phyloP scores from a whole-genome alignment of 2,797 vertebrate genomes.

The Girardinus metallicus region DNA sequence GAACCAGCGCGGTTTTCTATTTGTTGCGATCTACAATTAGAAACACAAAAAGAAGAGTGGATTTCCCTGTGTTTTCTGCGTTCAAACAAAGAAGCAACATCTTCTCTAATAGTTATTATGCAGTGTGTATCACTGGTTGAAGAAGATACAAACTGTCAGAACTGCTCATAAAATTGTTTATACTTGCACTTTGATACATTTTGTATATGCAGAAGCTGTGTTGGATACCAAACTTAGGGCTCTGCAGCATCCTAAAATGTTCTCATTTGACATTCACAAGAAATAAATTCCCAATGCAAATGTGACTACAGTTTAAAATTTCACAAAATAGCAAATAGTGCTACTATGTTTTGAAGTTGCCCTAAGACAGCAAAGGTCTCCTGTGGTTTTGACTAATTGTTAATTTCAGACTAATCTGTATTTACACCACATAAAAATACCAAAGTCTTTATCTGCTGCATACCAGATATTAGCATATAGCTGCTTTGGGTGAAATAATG shows the following conservation, averaged over 20 bases:
- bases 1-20: neutral
- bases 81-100: neutral
- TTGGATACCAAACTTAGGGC: neutral
- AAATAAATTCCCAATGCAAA: neutral
- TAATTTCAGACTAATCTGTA: neutral
- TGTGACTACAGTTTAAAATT: neutral
- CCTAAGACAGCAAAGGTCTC: neutral
- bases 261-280: neutral
- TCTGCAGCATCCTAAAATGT: neutral
- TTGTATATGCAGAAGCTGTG: neutral
- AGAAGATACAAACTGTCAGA: neutral
- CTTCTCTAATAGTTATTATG: neutral
- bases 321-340: neutral
- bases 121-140: neutral
- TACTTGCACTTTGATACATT: neutral
- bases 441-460: neutral
- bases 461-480: neutral
- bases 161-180: neutral
- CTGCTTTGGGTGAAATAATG: neutral
- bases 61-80: neutral
- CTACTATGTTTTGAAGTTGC: neutral
- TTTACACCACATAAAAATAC: neutral
- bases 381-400: neutral
- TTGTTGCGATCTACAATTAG: neutral
- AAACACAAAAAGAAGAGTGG: neutral